Base-by-base conservation (phyloP, 2,888 invertebrate species). In the Heliconius ismenius region DNA sequence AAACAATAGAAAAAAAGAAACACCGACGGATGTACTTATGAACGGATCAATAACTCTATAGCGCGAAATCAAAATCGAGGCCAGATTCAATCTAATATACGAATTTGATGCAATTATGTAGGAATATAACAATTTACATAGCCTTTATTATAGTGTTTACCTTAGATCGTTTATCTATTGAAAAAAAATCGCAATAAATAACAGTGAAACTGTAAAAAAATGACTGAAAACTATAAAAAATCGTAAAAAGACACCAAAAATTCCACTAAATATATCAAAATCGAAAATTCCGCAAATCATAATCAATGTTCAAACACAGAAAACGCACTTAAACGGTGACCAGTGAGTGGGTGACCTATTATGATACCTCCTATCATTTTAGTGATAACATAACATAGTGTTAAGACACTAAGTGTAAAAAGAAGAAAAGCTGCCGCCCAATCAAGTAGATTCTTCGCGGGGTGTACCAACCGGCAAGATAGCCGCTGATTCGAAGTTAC, bases 401-500 rank as follows among this genome's bases (percentile, higher is more conserved):
- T 28, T 28, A 10, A 54, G 49, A 70, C 65, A 58, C 49, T 69
- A 15, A 28, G 69, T 70, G 15, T n/a, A 13, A 1, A 58, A 21
- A 28, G 64, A 70, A 43, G 74, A 74, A 81, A 79, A 70, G 54
- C 70, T 84, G 84, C 83, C 83, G 89, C 91, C 89, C 88, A 90
- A 79, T 77, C 82, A 75, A 15, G 70, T 68, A 75, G 78, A 78
- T 78, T 76, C 79, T 81, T 77, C 80, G 81, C 81, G 81, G 83
- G 82, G 79, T 82, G 82, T 73, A 68, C 79, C 86, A 88, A 88
- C 89, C 90, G 91, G 86, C 94, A 93, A 94, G 87, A 93, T 94
- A 93, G 92, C 92, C 86, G 87, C 92, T 84, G 93, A 93, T 83
- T 88, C 92, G 87, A 93, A 92, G 84, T 83, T 93, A 87, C 89